Base-by-base conservation (phyloP, 2,888 invertebrate genomes). In the Scelioninae gen. 1 region DNA sequence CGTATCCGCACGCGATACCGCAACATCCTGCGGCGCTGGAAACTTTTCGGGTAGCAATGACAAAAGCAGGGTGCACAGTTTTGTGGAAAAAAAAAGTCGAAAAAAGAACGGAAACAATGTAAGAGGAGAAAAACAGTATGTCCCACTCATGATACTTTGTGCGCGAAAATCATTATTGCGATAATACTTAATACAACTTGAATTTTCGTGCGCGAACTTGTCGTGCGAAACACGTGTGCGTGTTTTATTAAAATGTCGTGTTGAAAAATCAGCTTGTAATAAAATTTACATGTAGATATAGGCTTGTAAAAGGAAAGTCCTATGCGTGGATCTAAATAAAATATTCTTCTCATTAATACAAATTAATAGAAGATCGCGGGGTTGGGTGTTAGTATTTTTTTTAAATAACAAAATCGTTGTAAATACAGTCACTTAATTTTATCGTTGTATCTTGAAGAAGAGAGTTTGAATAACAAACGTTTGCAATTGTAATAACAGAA, bases 171-270 rank as follows among this genome's bases (percentile, higher is more conserved):
- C 38, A 34, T 15, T 77, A 47, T 49, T 32, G 74, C 72, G 74
- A 75, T 75, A 80, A 69, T 47, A 63, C 47, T 69, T 66, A 58
- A 71, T 71, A 45, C 58, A 56, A 58, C 49, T 56, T 68, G 56
- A 71, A 81, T 76, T 71, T 75, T 58, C 60, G 66, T 76, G 82
- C 69, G 65, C 65, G 32, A 60, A 76, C 76, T 82, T 72, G 65
- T 60, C 76, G 81, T 71, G 81, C 76, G 51, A 75, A 23, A 75
- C 55, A 76, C 55, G 49, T 53, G 76, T 76, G 81, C 81, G 81
- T 81, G 81, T 81, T 76, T 76, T 76, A 81, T 76, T 81, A 80
- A 71, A 81, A 81, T 81, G 76, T 75, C 81, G 76, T 81, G 76
- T 75, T 76, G 76, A 60, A 76, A 76, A 76, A 82, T 82, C 82